A percentile compares a stretch with the other conserved stretches of the same genome.
These are phyloP conservation scores for Coptodon bakossiorum DNA, from an alignment of 2,113 vertebrate species.

Conservation along the genomic window DNA sequence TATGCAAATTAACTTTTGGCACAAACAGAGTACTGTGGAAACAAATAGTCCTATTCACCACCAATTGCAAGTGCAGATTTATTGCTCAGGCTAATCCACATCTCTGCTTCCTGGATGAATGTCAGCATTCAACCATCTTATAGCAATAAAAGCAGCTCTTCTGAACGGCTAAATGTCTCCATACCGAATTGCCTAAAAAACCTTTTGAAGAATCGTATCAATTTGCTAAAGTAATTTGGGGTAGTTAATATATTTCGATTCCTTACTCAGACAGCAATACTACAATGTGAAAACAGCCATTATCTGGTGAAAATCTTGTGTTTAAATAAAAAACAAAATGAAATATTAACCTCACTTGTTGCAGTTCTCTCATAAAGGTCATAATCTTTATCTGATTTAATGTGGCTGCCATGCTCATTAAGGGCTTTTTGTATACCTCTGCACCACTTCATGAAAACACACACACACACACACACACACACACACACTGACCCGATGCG, in stretches of 20 bases:
- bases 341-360: not conserved
- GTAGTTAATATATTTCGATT: not conserved
- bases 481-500: rapidly evolving
- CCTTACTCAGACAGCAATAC: rapidly evolving
- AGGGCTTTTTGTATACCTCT: not conserved
- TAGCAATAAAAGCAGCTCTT: not conserved
- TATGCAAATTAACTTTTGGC: constrained; percentile 31
- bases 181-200: not conserved
- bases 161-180: not conserved
- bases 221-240: not conserved
- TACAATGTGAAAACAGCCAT: not conserved
- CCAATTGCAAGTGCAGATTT: not conserved
- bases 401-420: not conserved
- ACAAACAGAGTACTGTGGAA: not conserved
- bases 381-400: not conserved
- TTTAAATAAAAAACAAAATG: not conserved
- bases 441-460: not conserved
- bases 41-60: constrained; percentile 6
- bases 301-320: not conserved
- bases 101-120: not conserved
- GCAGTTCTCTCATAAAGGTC: not conserved
- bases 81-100: not conserved
- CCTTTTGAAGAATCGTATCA: not conserved
- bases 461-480: not conserved
- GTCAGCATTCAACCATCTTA: not conserved